phyloP scores from a whole-genome alignment of 2,797 vertebrate species.

The Cheirogaleus major region DNA sequence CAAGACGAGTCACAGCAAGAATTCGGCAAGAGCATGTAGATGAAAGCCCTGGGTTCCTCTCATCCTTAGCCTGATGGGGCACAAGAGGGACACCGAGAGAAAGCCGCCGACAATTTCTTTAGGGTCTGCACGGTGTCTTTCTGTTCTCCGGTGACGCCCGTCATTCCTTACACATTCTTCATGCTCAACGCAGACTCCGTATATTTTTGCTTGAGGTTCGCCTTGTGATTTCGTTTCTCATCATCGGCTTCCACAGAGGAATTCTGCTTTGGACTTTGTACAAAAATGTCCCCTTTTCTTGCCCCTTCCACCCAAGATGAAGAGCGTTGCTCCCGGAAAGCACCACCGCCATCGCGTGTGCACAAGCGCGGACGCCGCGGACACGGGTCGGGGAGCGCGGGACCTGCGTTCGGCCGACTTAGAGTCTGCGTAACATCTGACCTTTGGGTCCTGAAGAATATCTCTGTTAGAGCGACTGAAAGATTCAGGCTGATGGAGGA shows the following conservation, averaged over 20 bases:
- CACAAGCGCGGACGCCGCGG: background rate
- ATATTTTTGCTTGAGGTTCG: background rate
- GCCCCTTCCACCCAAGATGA: background rate
- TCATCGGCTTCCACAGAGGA: background rate
- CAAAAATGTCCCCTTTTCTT: background rate
- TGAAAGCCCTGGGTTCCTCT: no score
- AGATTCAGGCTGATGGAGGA: background rate
- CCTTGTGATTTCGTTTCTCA: background rate
- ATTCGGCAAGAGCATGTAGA: background rate
- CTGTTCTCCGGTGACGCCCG: background rate
- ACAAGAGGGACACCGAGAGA: background rate
- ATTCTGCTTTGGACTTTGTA: background rate
- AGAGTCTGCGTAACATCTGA: background rate
- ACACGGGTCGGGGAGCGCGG: background rate
- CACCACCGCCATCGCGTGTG: background rate
- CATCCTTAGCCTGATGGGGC: no score
- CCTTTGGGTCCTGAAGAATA: background rate
- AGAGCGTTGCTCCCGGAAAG: background rate
- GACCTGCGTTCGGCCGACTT: background rate
- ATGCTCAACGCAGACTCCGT: background rate
- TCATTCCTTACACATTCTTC: background rate
- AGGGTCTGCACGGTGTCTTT: background rate
- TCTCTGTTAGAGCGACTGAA: background rate
- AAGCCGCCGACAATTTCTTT: background rate
- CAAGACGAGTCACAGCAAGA: background rate